These are phyloP conservation scores for Laticauda laticaudata DNA, from an alignment of 2,113 vertebrate genomes.

Conservation along the genomic window DNA sequence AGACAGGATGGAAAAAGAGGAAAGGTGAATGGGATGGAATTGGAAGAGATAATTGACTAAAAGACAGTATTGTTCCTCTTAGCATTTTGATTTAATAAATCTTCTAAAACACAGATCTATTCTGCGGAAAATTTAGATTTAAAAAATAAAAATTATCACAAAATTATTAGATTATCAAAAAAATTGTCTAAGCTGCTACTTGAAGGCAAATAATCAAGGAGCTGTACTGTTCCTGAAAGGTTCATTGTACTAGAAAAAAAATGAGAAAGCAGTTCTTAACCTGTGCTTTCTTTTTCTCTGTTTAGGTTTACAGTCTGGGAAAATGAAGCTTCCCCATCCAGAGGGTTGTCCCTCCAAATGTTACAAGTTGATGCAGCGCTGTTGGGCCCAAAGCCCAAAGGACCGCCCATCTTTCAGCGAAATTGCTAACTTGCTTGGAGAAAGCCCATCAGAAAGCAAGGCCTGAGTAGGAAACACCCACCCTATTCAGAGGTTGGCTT, in stretches of 20 bases:
- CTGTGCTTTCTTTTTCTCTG: neutral
- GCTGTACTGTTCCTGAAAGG: neutral
- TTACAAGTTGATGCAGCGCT: conserved; percentile 90
- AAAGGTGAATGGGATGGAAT: neutral
- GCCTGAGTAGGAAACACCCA: conserved; percentile 71
- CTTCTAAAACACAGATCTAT: neutral
- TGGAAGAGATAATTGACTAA: neutral
- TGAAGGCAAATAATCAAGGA: neutral
- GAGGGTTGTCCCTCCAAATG: conserved; percentile 89
- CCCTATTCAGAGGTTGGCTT: conserved; percentile 30
- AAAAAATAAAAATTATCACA: too few species aligned
- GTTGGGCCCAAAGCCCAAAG: conserved; percentile 90
- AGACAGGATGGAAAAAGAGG: neutral
- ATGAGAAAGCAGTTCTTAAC: neutral
- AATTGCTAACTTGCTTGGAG: conserved; percentile 80
- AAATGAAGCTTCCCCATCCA: conserved; percentile 78
- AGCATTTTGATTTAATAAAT: neutral
- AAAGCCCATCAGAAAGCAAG: conserved; percentile 86
- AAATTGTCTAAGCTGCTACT: neutral
- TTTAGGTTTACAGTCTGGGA: conserved; percentile 84
- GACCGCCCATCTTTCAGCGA: conserved; percentile 94
- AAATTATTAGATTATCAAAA: neutral
- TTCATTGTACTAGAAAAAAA: neutral
- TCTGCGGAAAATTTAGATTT: neutral
- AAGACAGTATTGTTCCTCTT: neutral